Percentiles rank a stretch among this genome's conserved stretches.
Conservation (phyloP, 2,113 vertebrate genomes). For the Thalassarche chlororhynchos region DNA sequence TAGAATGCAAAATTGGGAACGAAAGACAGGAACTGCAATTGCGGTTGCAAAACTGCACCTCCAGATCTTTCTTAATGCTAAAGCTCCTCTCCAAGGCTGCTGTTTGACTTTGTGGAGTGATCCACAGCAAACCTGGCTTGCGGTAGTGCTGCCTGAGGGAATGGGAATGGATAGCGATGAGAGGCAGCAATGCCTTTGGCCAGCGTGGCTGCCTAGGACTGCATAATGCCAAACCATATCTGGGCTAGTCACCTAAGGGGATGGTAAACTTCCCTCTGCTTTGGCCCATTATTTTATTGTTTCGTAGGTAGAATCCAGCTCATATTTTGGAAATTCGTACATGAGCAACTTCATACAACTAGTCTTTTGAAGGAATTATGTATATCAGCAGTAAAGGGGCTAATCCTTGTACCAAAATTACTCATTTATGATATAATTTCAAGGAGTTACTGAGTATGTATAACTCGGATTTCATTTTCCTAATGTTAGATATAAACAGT, state of each 20-base stretch:
- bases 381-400: neutral
- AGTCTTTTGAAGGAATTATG: neutral
- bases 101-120: neutral
- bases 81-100: neutral
- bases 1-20: neutral
- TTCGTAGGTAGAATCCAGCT: neutral
- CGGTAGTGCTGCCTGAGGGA: neutral
- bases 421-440: neutral
- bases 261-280: neutral
- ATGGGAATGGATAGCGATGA: neutral
- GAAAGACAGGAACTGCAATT: neutral
- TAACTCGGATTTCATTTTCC: neutral
- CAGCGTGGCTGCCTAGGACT: neutral
- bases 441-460: neutral
- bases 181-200: neutral
- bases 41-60: neutral
- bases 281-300: neutral
- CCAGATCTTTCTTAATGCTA: neutral
- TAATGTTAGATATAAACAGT: neutral
- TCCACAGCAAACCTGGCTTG: neutral
- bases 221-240: neutral
- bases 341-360: neutral
- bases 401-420: neutral
- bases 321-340: neutral
- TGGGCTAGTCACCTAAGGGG: neutral